phyloP scores from a whole-genome alignment of 1,140 invertebrate species.

The Plectus sambesii region DNA sequence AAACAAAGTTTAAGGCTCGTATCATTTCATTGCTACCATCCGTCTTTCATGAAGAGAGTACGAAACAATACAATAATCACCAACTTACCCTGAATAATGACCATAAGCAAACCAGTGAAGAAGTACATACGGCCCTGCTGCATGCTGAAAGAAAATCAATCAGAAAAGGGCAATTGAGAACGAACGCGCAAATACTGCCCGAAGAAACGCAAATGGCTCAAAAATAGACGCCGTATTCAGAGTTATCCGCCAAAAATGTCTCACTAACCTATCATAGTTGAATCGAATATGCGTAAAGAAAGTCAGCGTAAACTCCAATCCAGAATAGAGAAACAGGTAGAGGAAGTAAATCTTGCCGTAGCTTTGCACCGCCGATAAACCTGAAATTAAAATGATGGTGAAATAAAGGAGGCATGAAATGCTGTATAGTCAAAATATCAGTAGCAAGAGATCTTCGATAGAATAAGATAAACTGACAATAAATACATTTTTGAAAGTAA shows the following conservation, averaged over 20 bases:
- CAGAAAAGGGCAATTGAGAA: too few relatives aligned
- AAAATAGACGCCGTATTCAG: slow-evolving; percentile 1
- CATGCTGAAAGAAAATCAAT: too few relatives aligned
- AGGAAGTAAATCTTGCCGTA: slow-evolving; percentile 80
- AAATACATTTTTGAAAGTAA: too few relatives aligned
- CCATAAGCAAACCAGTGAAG: slow-evolving; percentile 82
- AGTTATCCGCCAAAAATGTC: slow-evolving; percentile 3
- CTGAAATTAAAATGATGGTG: slow-evolving; percentile 19
- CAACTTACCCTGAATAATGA: slow-evolving; percentile 66
- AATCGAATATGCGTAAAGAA: slow-evolving; percentile 90
- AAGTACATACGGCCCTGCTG: slow-evolving; percentile 97
- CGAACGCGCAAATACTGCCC: too few relatives aligned
- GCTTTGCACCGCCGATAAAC: slow-evolving; percentile 54
- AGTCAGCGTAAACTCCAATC: slow-evolving; percentile 90
- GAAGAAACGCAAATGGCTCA: slow-evolving; percentile 17
- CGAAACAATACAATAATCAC: background rate
- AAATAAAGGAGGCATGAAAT: slow-evolving; percentile 2
- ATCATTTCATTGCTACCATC: too few relatives aligned
- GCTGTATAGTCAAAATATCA: too few relatives aligned
- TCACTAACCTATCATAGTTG: slow-evolving; percentile 58
- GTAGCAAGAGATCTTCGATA: too few relatives aligned
- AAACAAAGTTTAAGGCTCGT: too few relatives aligned
- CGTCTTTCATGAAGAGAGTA: too few relatives aligned
- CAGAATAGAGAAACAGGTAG: slow-evolving; percentile 91
- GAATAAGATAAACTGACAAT: too few relatives aligned